Evolutionary conservation across 2,888 invertebrate genomes (phyloP), one percentile per base, ranked within the genome.

Genomic region (Pristionchus japonicus): DNA sequence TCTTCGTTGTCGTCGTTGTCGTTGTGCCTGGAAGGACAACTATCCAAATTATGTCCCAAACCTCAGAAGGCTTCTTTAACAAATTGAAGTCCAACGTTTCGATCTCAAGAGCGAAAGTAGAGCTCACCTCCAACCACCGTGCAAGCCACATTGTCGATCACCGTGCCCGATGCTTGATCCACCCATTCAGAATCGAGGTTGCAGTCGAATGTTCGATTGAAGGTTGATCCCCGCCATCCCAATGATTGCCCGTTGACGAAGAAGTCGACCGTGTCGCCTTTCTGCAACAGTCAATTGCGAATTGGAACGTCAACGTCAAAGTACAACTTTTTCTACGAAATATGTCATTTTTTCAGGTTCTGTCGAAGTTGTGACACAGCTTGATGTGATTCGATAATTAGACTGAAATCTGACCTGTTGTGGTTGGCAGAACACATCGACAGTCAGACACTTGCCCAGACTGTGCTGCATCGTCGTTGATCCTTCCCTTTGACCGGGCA

Each of bases 351-450:
- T 23, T 2, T 20, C 80, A 27, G 27, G 27, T 4, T 27, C 6
- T 74, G n/a, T 40, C 4, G 7, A 74, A 37, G n/a, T n/a, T n/a
- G n/a, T n/a, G n/a, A n/a, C n/a, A n/a, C n/a, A n/a, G n/a, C n/a
- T 37, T 43, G 20, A 7, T 80, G 31, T 80, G 47, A n/a, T n/a
- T n/a, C n/a, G n/a, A n/a, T n/a, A n/a, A n/a, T n/a, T n/a, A n/a
- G n/a, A n/a, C n/a, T n/a, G n/a, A 15, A 3, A 15, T 6, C 89
- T 87, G 27, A 91, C 91, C 85, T 90, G 88, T 27, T 89, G 89
- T n/a, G 92, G 91, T 23, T 90, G 70, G 49, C 92, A 92, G 86
- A 87, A 90, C 0, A 90, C 91, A 40, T 88, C 84, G 23, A 92
- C 92, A 6, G 90, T 88, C 15, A 90, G 83, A 84, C 91, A 92